Evolutionary conservation across 1,140 invertebrate genomes (phyloP).

Genomic region (Propsilocerus akamusi): DNA sequence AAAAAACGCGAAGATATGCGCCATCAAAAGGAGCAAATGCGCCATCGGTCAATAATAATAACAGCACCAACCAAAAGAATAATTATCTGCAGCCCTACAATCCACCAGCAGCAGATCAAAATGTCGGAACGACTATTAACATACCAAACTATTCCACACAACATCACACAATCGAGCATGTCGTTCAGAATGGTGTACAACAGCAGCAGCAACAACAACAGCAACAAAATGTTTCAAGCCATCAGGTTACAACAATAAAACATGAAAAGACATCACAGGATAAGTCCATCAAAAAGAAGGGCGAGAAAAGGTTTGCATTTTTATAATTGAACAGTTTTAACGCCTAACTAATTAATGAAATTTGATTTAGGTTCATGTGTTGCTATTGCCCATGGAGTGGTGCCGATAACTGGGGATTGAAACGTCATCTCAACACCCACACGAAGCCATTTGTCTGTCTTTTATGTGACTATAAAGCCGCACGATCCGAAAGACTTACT

Average conservation of each 20-base stretch:
- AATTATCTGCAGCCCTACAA: background rate
- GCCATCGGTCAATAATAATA: background rate
- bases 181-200: background rate
- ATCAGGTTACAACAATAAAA: conserved; percentile 12
- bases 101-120: background rate
- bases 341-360: too few species aligned
- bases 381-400: conserved; percentile 80
- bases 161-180: background rate
- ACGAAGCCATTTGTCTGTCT: conserved; percentile 76
- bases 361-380: too few species aligned
- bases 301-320: conserved; percentile 37
- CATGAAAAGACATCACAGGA: conserved; percentile 16
- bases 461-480: conserved; percentile 81
- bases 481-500: conserved; percentile 62
- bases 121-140: background rate
- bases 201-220: background rate
- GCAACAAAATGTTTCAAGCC: background rate
- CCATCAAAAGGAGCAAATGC: background rate
- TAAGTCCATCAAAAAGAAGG: conserved; percentile 23
- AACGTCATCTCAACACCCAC: conserved; percentile 79
- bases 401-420: conserved; percentile 85
- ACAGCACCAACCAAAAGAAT: background rate
- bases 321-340: too few species aligned
- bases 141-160: background rate
- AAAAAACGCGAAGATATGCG: conserved; percentile 38